These are phyloP conservation scores for Geotrupes spiniger DNA, from an alignment of 2,888 invertebrate genomes.

Conservation along the genomic window DNA sequence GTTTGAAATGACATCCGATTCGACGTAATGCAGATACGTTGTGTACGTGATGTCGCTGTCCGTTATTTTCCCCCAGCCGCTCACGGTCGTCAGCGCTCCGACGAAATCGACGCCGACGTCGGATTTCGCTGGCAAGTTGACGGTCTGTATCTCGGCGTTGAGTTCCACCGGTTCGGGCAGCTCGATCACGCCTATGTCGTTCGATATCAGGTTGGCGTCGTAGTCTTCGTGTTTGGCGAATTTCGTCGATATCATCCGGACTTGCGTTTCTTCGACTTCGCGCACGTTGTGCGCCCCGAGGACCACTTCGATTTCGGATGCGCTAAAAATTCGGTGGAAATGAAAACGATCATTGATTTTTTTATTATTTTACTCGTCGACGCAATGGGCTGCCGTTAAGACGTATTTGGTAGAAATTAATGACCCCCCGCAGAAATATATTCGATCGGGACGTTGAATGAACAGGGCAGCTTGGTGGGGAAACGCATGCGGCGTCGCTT, in stretches of 20 bases:
- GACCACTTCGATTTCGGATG: constrained; percentile 24
- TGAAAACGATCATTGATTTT: too few relatives aligned
- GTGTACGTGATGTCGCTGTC: constrained; percentile 28
- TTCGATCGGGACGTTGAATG: constrained; percentile 28
- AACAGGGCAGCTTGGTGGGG: constrained; percentile 20
- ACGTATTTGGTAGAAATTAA: constrained; percentile 52
- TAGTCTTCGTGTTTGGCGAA: constrained; percentile 25
- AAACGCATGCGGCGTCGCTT: constrained; percentile 4
- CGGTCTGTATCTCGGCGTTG: constrained; percentile 1
- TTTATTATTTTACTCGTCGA: constrained; percentile 1
- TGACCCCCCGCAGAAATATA: constrained; percentile 56
- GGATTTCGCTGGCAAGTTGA: constrained; percentile 19
- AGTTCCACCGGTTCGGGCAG: not conserved
- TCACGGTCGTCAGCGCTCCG: constrained; percentile 46
- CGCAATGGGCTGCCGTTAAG: constrained; percentile 56
- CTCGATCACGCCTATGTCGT: constrained; percentile 45
- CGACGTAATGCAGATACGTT: constrained; percentile 6
- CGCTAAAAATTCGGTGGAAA: constrained; percentile 52
- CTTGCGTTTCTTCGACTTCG: constrained; percentile 37
- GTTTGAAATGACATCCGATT: constrained; percentile 2
- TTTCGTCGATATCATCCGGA: constrained; percentile 20
- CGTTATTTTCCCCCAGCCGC: constrained; percentile 52
- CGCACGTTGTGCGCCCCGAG: constrained; percentile 37
- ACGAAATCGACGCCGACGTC: constrained; percentile 40
- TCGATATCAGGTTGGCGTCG: constrained; percentile 37